Evolutionary conservation across 2,888 invertebrate species (phyloP), one percentile per base, ranked within the genome.

Genomic region (Cactoblastis cactorum): DNA sequence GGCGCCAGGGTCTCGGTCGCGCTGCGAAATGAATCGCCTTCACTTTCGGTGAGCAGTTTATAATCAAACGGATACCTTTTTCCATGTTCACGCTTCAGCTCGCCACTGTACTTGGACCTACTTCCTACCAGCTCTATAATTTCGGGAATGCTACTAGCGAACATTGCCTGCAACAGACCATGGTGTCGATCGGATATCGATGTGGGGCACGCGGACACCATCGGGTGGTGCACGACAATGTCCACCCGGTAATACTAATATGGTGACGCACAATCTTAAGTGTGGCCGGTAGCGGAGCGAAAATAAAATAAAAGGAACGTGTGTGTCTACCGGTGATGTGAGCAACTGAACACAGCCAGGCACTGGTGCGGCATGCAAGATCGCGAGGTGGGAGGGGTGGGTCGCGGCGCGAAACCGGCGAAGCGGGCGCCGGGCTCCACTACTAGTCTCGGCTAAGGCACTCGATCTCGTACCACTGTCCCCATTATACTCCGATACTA

Each of bases 71-170:
- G 91, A 93, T 96, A 98, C 98, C 98, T 97, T 95, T 98, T 97
- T 94, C 98, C 98, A 90, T 97, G 96, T 93, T 98, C 98, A 92
- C 97, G 96, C 94, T 98, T 98, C 94, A 97, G 98, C 92, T 97
- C 96, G 91, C 98, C 98, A 92, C 97, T 96, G 94, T 98, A 98
- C 93, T 98, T 98, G 93, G 98, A 97, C 92, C 98, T 96, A 94
- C 96, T 96, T 92, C 98, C 98, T 93, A 98, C 96, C 92, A 99
- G 97, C 93, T 98, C 98, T 92, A 97, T 98, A 92, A 99, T 98
- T 95, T 99, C 98, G 91, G 98, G 98, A 92, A 99, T 97, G 94
- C 97, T 98, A 95, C 97, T 98, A 93, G 98, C 98, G 96, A 99
- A 99, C 95, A 98, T 97, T 92, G 98, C 98, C 98, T 98, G 95